phyloP scores from a whole-genome alignment of 35 echinoderm and acorn worm species.

The Strongylocentrotus purpuratus region DNA sequence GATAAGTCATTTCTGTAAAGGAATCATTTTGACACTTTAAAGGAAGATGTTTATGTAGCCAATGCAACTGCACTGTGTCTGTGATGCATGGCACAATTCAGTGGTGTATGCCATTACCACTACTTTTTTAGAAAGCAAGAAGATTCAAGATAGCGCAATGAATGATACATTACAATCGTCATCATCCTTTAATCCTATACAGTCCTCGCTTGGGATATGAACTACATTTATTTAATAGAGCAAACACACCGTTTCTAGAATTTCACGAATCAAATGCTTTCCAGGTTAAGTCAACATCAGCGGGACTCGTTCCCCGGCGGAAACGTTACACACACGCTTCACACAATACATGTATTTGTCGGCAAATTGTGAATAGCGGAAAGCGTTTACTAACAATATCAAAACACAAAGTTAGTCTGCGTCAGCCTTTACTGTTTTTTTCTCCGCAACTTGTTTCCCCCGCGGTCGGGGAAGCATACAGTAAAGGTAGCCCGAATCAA shows the following conservation, averaged over 20 bases:
- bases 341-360: slow-evolving; percentile 43
- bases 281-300: slow-evolving; percentile 37
- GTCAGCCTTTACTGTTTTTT: neutral
- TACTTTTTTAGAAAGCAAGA: neutral
- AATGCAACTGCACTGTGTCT: neutral
- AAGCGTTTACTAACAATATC: slow-evolving; percentile 28
- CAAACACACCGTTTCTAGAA: slow-evolving; percentile 39
- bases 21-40: neutral
- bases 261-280: slow-evolving; percentile 53
- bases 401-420: slow-evolving; percentile 33
- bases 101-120: neutral
- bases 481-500: slow-evolving; percentile 15
- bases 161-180: neutral
- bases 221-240: slow-evolving; percentile 20
- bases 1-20: too few species aligned
- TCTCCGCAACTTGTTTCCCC: neutral
- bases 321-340: slow-evolving; percentile 32
- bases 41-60: neutral
- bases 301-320: slow-evolving; percentile 1
- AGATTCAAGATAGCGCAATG: too few species aligned
- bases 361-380: slow-evolving; percentile 29
- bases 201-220: neutral
- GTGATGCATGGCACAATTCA: neutral
- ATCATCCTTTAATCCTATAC: neutral
- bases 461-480: neutral